Evolutionary conservation across 2,797 vertebrate species (phyloP).

Genomic region (Tapera naevia): DNA sequence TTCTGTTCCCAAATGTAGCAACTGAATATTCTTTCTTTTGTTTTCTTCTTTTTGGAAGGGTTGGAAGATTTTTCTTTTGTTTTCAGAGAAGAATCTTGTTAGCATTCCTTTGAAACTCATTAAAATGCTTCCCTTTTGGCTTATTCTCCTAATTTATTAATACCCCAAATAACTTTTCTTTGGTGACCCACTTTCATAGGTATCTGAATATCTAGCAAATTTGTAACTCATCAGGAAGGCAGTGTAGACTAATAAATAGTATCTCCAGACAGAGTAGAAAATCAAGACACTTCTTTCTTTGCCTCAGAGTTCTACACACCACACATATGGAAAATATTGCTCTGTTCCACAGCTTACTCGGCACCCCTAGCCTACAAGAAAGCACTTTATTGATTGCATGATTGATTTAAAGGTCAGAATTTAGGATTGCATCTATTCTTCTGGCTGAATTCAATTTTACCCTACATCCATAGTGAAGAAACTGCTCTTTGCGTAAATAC

Average conservation of each 20-base stretch:
- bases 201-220: constrained; percentile 59
- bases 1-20: constrained; percentile 33
- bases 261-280: neutral
- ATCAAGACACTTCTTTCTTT: neutral
- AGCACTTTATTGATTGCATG: neutral
- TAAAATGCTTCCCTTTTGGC: constrained; percentile 70
- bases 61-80: constrained; percentile 22
- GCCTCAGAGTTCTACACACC: neutral
- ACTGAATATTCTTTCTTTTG: constrained; percentile 24
- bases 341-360: neutral
- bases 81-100: constrained; percentile 41
- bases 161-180: constrained; percentile 64
- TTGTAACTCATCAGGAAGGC: constrained; percentile 23
- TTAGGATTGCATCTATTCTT: neutral
- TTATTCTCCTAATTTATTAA: constrained; percentile 70
- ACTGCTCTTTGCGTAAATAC: neutral
- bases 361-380: neutral
- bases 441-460: neutral
- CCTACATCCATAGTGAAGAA: neutral
- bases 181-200: constrained; percentile 65
- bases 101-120: constrained; percentile 63
- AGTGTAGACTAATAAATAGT: constrained; percentile 10
- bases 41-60: constrained; percentile 12
- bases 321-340: neutral
- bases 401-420: neutral